phyloP scores from a whole-genome alignment of 2,888 invertebrate genomes.

The Chrysolina oricalcia region DNA sequence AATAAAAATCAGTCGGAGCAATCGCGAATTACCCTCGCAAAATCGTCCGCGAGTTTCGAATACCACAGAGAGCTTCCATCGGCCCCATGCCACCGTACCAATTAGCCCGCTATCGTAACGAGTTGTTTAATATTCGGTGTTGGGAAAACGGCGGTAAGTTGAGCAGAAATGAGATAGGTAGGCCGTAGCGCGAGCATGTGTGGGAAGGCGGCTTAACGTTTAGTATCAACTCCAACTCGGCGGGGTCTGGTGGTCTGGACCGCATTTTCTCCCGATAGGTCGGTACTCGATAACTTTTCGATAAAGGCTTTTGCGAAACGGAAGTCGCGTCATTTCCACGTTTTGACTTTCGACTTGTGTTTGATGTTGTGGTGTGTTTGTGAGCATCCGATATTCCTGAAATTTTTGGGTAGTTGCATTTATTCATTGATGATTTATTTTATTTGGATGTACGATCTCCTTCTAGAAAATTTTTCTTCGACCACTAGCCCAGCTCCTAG shows the following conservation, averaged over 20 bases:
- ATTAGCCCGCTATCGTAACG: constrained; percentile 33
- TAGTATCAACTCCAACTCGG: constrained; percentile 58
- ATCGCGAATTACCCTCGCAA: not conserved
- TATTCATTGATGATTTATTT: not conserved
- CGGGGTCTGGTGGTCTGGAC: constrained; percentile 56
- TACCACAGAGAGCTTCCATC: constrained; percentile 4
- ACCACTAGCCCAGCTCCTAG: too few relatives aligned
- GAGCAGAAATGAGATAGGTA: constrained; percentile 57
- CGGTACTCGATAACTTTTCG: constrained; percentile 20
- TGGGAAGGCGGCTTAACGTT: constrained; percentile 52
- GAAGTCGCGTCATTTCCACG: constrained; percentile 5
- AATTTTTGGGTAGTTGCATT: not conserved
- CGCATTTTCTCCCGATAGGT: constrained; percentile 48
- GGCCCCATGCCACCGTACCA: constrained; percentile 25
- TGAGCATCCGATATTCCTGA: constrained; percentile 7
- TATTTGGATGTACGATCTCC: too few relatives aligned
- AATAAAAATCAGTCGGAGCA: not conserved
- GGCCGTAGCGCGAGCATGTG: constrained; percentile 50
- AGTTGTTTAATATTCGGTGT: constrained; percentile 38
- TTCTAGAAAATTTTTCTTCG: not conserved
- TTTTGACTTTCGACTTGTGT: constrained; percentile 5
- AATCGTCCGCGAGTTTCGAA: not conserved
- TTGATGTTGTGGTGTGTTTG: not conserved
- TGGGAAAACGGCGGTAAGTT: constrained; percentile 52
- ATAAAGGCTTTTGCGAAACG: constrained; percentile 6